phyloP scores from a whole-genome alignment of 2,888 invertebrate species.

The Nemotelus pantherinus region DNA sequence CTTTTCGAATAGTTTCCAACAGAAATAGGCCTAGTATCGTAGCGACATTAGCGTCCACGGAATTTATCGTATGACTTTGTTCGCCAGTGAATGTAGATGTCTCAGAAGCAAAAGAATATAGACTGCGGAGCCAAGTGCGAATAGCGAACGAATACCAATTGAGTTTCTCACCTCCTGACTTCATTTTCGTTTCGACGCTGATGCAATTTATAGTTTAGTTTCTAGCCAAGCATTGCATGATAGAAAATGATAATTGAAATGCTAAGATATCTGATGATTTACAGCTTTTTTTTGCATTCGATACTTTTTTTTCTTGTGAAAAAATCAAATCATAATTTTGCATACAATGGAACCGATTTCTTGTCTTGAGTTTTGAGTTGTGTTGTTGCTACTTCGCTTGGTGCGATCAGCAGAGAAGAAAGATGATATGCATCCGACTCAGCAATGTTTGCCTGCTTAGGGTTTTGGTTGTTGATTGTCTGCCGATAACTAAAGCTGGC shows the following conservation, averaged over 20 bases:
- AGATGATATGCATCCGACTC: neutral
- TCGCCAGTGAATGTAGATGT: neutral
- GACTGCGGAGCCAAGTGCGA: too few species aligned
- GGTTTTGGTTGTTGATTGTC: neutral
- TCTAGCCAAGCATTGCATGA: too few species aligned
- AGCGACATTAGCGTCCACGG: neutral
- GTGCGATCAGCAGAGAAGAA: neutral
- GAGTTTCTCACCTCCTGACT: too few species aligned
- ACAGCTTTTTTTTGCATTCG: too few species aligned
- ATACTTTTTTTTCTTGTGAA: neutral
- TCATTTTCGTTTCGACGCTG: too few species aligned
- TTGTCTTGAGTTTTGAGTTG: neutral
- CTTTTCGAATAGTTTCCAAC: too few species aligned
- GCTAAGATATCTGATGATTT: too few species aligned
- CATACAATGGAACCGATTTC: neutral
- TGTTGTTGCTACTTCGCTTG: neutral
- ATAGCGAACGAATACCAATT: too few species aligned
- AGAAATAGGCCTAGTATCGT: neutral
- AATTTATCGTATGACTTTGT: neutral
- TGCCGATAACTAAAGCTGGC: neutral
- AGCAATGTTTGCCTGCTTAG: neutral
- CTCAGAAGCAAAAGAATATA: neutral
- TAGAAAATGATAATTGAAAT: too few species aligned
- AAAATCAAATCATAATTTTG: neutral
- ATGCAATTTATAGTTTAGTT: too few species aligned